Base-by-base conservation (phyloP, 2,888 invertebrate genomes). In the Lasioglossum marginatum region DNA sequence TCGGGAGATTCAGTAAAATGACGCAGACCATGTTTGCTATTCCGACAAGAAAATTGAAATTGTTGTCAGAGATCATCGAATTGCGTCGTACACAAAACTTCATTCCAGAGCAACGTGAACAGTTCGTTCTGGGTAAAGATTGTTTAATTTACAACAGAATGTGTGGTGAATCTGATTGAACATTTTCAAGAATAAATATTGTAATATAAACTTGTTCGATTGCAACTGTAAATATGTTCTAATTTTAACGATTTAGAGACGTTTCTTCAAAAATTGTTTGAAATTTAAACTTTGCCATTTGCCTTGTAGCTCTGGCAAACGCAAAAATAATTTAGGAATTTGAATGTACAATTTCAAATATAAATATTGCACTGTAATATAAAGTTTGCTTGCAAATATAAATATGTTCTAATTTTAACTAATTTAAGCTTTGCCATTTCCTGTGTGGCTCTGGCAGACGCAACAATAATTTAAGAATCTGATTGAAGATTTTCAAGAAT, bases 31-130 rank as follows among this genome's bases (percentile, higher is more conserved):
- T 48, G 57, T 16, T 63, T 31, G 19, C 43, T 12, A 19, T 72
- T 72, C 40, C 37, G 16, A 1, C 27, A 31, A 81, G 85, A 68
- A 68, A 76, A 85, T 85, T 83, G 71, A 84, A 78, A 75, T 27
- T 63, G 14, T 60, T 63, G 63, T 48, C 52, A 16, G n/a, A 71
- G 23, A 82, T 82, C 60, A 19, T 31, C 14, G 12, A 31, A 37
- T 16, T 45, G 4, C 14, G 31, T 12, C 66, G 72, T 23, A 27
- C 43, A 45, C 27, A 27, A 45, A 66, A 57, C 57, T 57, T 57
- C n/a, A 12, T n/a, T n/a, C n/a, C n/a, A 57, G n/a, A n/a, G 4
- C 57, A n/a, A 57, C n/a, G n/a, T n/a, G n/a, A 4, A 57, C n/a
- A 57, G 57, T n/a, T 57, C 4, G 57, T 4, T 57, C 10, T 12